Evolutionary conservation across 2,797 vertebrate genomes (phyloP), one percentile per base, ranked within the genome.

Genomic region (Acanthis flammea): DNA sequence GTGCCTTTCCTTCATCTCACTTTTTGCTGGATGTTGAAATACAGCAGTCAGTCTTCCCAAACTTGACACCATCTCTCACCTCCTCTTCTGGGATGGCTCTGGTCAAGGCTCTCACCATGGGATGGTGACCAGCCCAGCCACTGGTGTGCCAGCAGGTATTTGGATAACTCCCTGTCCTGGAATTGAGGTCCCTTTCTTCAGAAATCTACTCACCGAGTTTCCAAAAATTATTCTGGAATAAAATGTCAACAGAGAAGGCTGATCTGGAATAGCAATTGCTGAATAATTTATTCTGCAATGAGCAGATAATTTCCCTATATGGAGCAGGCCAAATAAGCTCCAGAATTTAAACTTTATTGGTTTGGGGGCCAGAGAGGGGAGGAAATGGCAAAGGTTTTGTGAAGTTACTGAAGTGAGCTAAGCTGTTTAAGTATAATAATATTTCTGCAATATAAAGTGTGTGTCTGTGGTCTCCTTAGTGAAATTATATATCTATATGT

Each of bases 201-300:
- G 62, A 82, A 81, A 44, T 76, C 60, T 5, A 68, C n/a, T 67
- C 14, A 22, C 23, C 55, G 58, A 73, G 60, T 92, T 92, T 93
- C 86, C 67, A 80, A 25, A 75, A 94, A 70, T 85, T 5, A 70
- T 79, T 85, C 76, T 84, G 86, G 73, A 94, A 90, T 93, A 86
- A 96, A 88, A 50, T 60, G 48, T 86, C 93, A 76, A 81, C 70
- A 78, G 77, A 86, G 62, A 62, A 86, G 37, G 44, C 65, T 91
- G 85, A 72, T 86, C 73, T 68, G 90, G 75, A 91, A 78, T 90
- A 91, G 85, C 88, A 91, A 28, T 86, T 92, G 82, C 79, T 91
- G 92, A 92, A 91, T 95, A 95, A 92, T 95, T 91, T 94, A 89
- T 91, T 92, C 74, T 93, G 81, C 80, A 61, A 30, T 92, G 81